Conservation (phyloP, 2,888 invertebrate genomes). For the Eupithecia vulgata region DNA sequence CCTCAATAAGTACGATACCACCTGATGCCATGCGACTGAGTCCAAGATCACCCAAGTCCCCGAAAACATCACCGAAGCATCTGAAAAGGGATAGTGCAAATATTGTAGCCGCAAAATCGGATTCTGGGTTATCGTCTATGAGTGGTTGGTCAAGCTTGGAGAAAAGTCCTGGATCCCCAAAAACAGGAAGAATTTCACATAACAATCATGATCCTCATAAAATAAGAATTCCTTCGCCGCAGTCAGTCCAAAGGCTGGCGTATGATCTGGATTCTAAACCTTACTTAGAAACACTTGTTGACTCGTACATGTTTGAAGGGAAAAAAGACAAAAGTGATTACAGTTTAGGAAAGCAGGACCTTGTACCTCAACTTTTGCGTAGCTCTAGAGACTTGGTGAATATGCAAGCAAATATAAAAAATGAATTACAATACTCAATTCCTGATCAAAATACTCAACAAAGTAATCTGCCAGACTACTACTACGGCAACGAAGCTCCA, state of each 20-base stretch:
- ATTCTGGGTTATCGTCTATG: conserved; percentile 94
- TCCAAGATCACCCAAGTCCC: conserved; percentile 89
- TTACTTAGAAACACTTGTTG: conserved; percentile 84
- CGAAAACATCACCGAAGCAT: conserved; percentile 88
- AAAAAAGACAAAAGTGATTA: conserved; percentile 69
- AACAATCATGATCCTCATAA: conserved; percentile 73
- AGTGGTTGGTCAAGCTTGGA: conserved; percentile 94
- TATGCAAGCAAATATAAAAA: conserved; percentile 67
- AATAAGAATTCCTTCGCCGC: conserved; percentile 72
- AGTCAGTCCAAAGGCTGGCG: conserved; percentile 67
- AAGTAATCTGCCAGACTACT: conserved; percentile 73
- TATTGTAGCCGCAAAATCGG: conserved; percentile 91
- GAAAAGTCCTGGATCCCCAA: conserved; percentile 93
- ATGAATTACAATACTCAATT: conserved; percentile 61
- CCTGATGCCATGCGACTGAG: conserved; percentile 84
- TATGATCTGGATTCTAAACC: conserved; percentile 76
- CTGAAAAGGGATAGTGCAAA: conserved; percentile 84
- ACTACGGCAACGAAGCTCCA: conserved; percentile 82
- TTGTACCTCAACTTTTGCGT: conserved; percentile 59
- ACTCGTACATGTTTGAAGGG: conserved; percentile 74
- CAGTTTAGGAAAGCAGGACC: conserved; percentile 60
- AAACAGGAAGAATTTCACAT: conserved; percentile 79
- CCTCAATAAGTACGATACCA: conserved; percentile 61
- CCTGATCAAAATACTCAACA: conserved; percentile 62
- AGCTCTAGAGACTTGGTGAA: conserved; percentile 65